Base-by-base conservation (phyloP, 2,797 vertebrate genomes). In the Ctenopoma kingsleyae region DNA sequence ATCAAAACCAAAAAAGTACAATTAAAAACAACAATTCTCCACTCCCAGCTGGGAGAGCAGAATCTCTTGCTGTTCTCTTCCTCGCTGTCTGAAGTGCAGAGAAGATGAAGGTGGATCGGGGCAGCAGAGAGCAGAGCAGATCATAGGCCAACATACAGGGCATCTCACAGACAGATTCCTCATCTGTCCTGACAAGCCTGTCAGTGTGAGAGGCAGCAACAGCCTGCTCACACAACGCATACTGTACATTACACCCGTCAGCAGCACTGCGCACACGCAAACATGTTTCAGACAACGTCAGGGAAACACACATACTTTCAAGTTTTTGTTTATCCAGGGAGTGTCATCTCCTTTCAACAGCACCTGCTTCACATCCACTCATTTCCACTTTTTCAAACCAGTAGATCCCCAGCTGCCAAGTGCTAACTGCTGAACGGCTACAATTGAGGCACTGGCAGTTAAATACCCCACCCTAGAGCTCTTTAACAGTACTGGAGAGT, bases 131-230 rank as follows among this genome's bases (percentile, higher is more conserved):
- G 66, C 71, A 51, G 46, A 80, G 74, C 63, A 56, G 76, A 85
- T 1, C 30, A 32, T 32, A 38, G 72, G 54, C 66, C 61, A 61
- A 60, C 46, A 25, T 54, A 9, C 11, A 43, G 50, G 46, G 59
- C 25, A 66, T 77, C 71, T 77, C 58, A 68, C 57, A 58, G 76
- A 78, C 79, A 64, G 67, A 83, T 80, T 51, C 53, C 65, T 89
- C 71, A 86, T 80, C 65, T 52, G 20, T 48, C 64, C 56, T 80
- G 78, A 87, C 86, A 86, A 65, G 76, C 44, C 67, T 44, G 79
- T 54, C 74, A 56, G 63, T 13, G 20, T 62, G 50, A 80, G 71
- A 59, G 23, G 54, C 56, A 48, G 54, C 2, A 67, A 61, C 71
- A 68, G 75, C 66, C 62, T 83, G 35, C 11, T 36, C 83, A 67